A percentile compares a stretch with the other conserved stretches of the same genome.
phyloP scores from a whole-genome alignment of 2,113 vertebrate species.

The Ptilonorhynchus violaceus region DNA sequence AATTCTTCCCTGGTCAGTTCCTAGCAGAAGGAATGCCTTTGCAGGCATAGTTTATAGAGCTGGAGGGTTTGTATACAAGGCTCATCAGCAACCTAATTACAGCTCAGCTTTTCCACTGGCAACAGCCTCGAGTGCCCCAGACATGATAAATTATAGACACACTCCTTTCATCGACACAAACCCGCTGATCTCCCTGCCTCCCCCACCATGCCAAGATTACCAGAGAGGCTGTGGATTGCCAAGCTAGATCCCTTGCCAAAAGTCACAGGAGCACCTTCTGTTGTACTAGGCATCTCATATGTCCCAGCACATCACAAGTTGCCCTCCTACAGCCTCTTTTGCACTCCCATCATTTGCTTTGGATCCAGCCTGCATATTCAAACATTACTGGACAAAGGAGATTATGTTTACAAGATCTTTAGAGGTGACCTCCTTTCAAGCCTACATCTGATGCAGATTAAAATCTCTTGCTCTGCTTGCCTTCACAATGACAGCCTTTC shows the following conservation, averaged over 20 bases:
- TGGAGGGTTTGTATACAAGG: not conserved
- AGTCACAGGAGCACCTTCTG: slow-evolving; percentile 1
- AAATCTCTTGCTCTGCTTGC: not conserved
- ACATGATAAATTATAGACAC: not conserved
- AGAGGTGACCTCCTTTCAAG: not conserved
- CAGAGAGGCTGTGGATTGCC: not conserved
- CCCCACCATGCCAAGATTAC: not conserved
- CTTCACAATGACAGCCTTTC: not conserved
- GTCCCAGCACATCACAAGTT: not conserved
- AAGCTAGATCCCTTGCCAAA: not conserved
- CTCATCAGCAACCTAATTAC: slow-evolving; percentile 31
- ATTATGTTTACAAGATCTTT: not conserved
- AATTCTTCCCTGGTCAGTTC: not conserved
- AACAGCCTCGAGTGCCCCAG: not conserved
- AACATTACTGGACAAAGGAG: not conserved
- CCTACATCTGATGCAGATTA: not conserved
- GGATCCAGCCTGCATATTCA: not conserved
- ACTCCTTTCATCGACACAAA: not conserved
- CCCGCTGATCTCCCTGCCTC: not conserved
- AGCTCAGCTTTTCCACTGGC: slow-evolving; percentile 29
- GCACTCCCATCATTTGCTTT: not conserved
- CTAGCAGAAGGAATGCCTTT: not conserved
- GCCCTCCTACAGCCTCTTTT: not conserved
- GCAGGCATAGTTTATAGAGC: not conserved
- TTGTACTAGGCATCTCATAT: not conserved